These are phyloP conservation scores for Drosophila repleta DNA, from an alignment of 1,140 invertebrate genomes.

Conservation along the genomic window DNA sequence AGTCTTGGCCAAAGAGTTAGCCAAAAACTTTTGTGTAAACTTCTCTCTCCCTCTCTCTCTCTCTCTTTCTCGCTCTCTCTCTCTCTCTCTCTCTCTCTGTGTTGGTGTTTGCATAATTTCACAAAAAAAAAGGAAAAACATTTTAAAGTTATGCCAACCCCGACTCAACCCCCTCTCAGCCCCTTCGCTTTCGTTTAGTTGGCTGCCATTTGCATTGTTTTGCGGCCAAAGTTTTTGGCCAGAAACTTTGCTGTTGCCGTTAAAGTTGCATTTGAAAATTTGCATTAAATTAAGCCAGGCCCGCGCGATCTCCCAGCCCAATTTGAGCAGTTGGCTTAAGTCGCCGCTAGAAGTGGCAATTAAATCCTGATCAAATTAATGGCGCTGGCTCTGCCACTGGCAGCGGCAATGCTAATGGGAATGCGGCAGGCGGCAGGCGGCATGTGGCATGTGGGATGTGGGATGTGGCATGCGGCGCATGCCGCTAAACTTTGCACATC, in stretches of 20 bases:
- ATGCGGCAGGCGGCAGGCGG: no score
- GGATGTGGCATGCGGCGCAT: conserved; percentile 23
- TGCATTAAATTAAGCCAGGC: conserved; percentile 41
- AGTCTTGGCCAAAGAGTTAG: conserved; percentile 51
- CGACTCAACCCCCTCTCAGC: not conserved
- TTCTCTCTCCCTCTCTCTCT: not conserved
- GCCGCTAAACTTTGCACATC: conserved; percentile 18
- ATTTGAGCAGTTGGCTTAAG: not conserved
- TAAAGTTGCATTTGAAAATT: conserved; percentile 48
- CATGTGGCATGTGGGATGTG: no score
- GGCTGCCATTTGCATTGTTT: conserved; percentile 42
- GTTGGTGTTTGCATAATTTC: conserved; percentile 52
- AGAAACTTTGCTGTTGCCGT: conserved; percentile 26
- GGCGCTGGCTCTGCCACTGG: not conserved
- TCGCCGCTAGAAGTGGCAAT: conserved; percentile 17
- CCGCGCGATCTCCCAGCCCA: not conserved
- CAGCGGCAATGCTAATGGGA: no score
- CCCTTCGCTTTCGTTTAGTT: conserved; percentile 17
- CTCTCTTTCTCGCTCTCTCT: not conserved
- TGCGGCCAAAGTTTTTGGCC: conserved; percentile 26
- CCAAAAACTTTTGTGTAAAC: conserved; percentile 53
- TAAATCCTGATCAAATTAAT: conserved; percentile 28
- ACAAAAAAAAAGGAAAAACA: conserved; percentile 14
- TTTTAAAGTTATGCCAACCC: conserved; percentile 39
- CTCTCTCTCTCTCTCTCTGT: conserved; percentile 15